Base-by-base conservation (phyloP, 2,113 vertebrate genomes). In the Charadrius vociferus region DNA sequence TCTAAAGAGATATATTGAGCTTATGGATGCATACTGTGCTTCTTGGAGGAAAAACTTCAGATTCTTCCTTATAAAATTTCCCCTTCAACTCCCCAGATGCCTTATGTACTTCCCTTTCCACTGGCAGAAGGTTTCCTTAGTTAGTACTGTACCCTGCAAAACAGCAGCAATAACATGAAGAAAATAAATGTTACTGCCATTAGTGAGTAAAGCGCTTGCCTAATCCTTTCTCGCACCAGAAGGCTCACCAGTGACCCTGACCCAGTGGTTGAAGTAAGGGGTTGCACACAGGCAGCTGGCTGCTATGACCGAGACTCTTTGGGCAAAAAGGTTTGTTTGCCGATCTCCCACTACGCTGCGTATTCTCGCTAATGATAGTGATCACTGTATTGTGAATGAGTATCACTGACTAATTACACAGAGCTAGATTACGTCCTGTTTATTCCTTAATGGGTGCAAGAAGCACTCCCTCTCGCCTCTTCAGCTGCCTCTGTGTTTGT, bases 401-500 rank as follows among this genome's bases (percentile, higher is more conserved):
- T 91, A 65, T 89, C 32, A 13, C 39, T 93, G 66, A 36, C 81
- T 96, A 93, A 95, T 92, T 95, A 80, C 22, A 59, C 6, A 70
- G 77, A 70, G 26, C 72, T 90, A 89, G 52, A 84, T 87, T 79
- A n/a, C 17, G 1, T 67, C 70, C 65, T 90, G 34, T 65, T 97
- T 81, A 79, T 91, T 95, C 66, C 66, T 80, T 95, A 92, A 85
- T 36, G 50, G 30, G 41, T 59, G 58, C 66, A 77, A 77, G 91
- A 80, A 87, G 62, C 52, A 17, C 61, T 95, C 50, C n/a, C 24
- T 72, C 88, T 71, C 0, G 1, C 68, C 41, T 22, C 8, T 19
- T 84, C 2, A 5, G n/a, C 62, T 70, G 49, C 32, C 79, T 62
- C 7, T 5, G 6, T 43, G 37, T 63, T 70, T 91, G n/a, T 52